These are phyloP conservation scores for Allygus modestus DNA, from an alignment of 2,888 invertebrate species.

Conservation along the genomic window DNA sequence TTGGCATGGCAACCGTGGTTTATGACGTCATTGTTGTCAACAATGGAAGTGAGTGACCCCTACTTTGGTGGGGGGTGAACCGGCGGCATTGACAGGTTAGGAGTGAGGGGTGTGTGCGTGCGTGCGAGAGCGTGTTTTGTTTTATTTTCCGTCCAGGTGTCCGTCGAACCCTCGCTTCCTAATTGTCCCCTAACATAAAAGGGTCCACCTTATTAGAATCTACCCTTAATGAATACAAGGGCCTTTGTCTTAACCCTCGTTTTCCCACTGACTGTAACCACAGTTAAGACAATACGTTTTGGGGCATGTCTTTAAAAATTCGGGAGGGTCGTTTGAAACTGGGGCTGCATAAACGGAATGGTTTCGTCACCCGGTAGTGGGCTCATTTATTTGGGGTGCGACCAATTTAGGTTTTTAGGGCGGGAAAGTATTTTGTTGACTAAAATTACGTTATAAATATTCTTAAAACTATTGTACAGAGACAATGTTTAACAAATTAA, in stretches of 20 bases:
- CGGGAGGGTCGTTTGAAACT: background rate
- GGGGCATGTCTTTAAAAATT: constrained; percentile 22
- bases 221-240: constrained; percentile 58
- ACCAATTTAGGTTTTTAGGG: background rate
- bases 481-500: no score
- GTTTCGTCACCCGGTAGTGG: background rate
- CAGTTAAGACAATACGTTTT: constrained; percentile 44
- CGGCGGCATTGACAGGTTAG: constrained; percentile 8
- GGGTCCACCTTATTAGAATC: constrained; percentile 58
- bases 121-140: constrained; percentile 49
- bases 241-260: constrained; percentile 37
- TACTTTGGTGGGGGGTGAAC: background rate
- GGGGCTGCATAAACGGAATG: background rate
- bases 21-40: constrained; percentile 48
- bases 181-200: constrained; percentile 54
- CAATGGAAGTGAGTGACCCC: constrained; percentile 37
- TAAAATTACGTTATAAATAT: no score
- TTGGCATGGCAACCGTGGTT: constrained; percentile 44
- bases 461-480: no score
- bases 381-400: background rate
- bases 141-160: constrained; percentile 46
- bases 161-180: constrained; percentile 9
- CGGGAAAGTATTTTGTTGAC: background rate
- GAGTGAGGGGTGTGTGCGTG: background rate
- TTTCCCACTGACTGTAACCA: constrained; percentile 49